Conservation (phyloP, 1,140 invertebrate genomes). For the Aphis gossypii region DNA sequence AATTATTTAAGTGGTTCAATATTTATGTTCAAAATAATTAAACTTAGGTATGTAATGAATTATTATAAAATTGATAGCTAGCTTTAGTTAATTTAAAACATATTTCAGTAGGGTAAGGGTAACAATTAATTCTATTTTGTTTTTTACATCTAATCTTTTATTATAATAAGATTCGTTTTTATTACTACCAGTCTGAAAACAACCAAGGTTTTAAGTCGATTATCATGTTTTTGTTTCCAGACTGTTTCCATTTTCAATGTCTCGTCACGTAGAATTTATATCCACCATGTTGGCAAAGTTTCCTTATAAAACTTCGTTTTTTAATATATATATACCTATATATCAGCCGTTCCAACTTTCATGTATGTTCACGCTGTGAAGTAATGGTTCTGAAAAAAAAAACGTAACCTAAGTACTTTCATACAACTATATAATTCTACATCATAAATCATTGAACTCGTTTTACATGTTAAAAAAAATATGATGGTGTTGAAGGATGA, state of each 20-base stretch:
- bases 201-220: not conserved
- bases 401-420: not conserved
- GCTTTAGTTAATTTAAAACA: no score
- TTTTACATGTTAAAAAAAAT: constrained; percentile 18
- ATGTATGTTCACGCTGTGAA: not conserved
- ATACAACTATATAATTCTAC: constrained; percentile 17
- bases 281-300: constrained; percentile 24
- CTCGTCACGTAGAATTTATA: constrained; percentile 51
- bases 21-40: no score
- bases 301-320: constrained; percentile 40
- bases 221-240: constrained; percentile 31
- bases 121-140: no score
- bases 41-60: no score
- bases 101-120: no score
- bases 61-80: no score
- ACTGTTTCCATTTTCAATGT: constrained; percentile 29
- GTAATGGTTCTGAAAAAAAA: constrained; percentile 29
- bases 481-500: not conserved
- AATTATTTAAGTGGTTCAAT: no score
- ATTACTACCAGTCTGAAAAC: not conserved
- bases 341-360: not conserved
- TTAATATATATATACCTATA: not conserved
- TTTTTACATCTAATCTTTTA: not conserved
- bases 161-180: not conserved
- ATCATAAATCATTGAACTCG: constrained; percentile 42